These are phyloP conservation scores for Scopus umbretta DNA, from an alignment of 2,113 vertebrate genomes.

Conservation along the genomic window DNA sequence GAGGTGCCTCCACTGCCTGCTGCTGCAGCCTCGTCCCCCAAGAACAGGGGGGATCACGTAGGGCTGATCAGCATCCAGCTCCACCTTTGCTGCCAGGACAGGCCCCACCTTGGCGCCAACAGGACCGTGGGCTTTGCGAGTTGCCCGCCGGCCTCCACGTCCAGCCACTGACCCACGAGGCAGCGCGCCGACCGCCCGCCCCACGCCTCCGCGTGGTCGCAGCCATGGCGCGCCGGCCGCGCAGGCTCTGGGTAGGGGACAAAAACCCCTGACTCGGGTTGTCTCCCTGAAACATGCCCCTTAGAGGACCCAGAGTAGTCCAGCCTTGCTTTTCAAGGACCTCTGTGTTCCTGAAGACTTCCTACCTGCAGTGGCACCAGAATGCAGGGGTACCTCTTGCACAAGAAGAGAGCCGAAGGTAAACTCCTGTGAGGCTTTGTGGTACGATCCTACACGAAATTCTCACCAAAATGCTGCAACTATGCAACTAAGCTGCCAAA, in stretches of 20 bases:
- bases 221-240: rapidly evolving
- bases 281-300: not conserved
- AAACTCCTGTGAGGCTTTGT: not conserved
- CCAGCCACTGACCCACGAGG: not conserved
- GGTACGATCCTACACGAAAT: not conserved
- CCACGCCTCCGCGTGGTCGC: not conserved
- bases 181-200: not conserved
- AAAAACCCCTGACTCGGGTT: not conserved
- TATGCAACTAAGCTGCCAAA: not conserved
- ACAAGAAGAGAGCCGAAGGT: not conserved
- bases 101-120: not conserved
- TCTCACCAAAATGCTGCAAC: not conserved
- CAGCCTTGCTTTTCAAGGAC: not conserved
- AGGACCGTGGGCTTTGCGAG: not conserved
- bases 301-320: too few species aligned
- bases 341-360: rapidly evolving
- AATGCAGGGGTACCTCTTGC: not conserved
- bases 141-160: rapidly evolving
- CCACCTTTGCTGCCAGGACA: not conserved
- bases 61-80: not conserved
- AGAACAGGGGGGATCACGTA: not conserved
- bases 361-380: not conserved
- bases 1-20: not conserved
- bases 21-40: not conserved
- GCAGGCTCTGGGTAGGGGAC: not conserved